Evolutionary conservation across 2,797 vertebrate genomes (phyloP), one percentile per base, ranked within the genome.

Genomic region (Lycodopsis pacificus): DNA sequence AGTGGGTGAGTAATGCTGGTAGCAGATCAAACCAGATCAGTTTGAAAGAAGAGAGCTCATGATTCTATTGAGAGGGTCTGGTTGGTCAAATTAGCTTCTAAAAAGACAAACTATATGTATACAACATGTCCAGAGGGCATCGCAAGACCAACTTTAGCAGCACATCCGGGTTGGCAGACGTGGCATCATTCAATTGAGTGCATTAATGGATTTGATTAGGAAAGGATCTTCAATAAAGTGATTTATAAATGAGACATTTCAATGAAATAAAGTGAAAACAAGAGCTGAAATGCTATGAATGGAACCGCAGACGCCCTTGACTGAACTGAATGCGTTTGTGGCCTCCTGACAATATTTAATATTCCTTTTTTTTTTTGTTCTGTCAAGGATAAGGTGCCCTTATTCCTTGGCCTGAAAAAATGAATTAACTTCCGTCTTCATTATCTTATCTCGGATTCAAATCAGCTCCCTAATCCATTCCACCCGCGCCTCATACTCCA

Each of bases 401-500:
- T 76, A 71, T 78, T 77, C 63, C 71, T 27, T 4, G 19, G 72
- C 86, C 80, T 77, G 62, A 66, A 82, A 84, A 91, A 94, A 92
- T 80, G 81, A 94, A 95, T 95, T 94, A 94, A 95, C 92, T 95
- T 92, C 87, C 91, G 89, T 93, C 94, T 94, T 96, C 91, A 94
- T 96, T 95, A 95, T 96, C 94, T 94, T 92, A 94, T 94, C 93
- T 95, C 90, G 25, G 75, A 95, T 95, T 93, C 89, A 86, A 94
- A 95, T 95, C 95, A 93, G 89, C 89, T 89, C 89, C 88, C 89
- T 95, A 95, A 95, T 95, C 93, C 92, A 90, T 90, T 91, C 91
- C 86, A 76, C 85, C 76, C 68, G 79, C 65, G 70, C 79, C 85
- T 87, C 75, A 57, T 63, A 82, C 85, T 91, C 87, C 65, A 74